phyloP scores from a whole-genome alignment of 1,140 invertebrate genomes.

The Drosophila navojoa region DNA sequence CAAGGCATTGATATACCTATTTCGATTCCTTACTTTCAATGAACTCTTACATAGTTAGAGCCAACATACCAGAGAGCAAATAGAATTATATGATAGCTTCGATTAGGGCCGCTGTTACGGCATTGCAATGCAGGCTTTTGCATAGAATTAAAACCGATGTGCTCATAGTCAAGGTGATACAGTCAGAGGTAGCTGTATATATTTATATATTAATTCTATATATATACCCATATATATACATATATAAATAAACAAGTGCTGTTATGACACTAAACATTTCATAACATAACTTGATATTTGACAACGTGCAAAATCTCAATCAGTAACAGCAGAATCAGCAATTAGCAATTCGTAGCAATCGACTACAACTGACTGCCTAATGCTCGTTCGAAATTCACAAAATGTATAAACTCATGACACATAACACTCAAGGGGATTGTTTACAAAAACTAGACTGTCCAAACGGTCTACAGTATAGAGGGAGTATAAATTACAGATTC shows the following conservation, averaged over 20 bases:
- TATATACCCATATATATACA: not conserved
- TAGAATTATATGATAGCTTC: not conserved
- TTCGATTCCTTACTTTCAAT: not conserved
- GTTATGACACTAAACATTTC: slow-evolving; percentile 22
- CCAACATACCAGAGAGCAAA: not conserved
- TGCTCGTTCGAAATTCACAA: too few relatives aligned
- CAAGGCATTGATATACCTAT: too few relatives aligned
- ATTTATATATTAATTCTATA: too few relatives aligned
- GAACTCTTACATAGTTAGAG: not conserved
- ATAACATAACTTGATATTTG: slow-evolving; percentile 24
- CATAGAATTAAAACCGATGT: not conserved
- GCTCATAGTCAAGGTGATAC: not conserved
- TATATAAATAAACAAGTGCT: slow-evolving; percentile 11
- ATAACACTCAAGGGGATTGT: too few relatives aligned
- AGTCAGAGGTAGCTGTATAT: not conserved
- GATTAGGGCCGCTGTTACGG: not conserved
- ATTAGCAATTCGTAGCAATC: too few relatives aligned
- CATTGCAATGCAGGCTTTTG: not conserved
- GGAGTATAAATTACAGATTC: too few relatives aligned
- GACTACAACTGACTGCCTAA: too few relatives aligned
- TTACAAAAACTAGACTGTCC: too few relatives aligned
- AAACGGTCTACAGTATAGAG: too few relatives aligned
- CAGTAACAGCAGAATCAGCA: not conserved
- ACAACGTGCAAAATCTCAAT: slow-evolving; percentile 10
- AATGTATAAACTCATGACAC: too few relatives aligned